Percentiles rank a stretch among this genome's conserved stretches.
Conservation (phyloP, 2,888 invertebrate genomes). For the Dolichomitus sp. region DNA sequence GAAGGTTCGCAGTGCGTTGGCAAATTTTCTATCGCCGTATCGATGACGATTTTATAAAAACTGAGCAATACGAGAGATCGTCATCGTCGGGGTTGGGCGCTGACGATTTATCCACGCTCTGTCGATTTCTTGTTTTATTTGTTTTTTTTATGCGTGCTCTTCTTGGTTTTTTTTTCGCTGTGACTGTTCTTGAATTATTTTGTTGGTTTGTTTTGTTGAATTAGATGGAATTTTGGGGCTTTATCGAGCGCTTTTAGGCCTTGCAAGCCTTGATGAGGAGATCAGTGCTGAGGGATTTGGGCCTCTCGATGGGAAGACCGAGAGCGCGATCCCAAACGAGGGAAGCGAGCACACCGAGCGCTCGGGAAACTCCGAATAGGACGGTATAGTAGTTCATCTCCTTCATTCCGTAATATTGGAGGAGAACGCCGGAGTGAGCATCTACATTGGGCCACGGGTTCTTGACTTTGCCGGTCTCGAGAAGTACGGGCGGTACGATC, state of each 20-base stretch:
- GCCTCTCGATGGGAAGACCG: slow-evolving; percentile 94
- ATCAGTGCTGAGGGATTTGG: slow-evolving; percentile 90
- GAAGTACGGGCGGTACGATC: slow-evolving; percentile 96
- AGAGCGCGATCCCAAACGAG: slow-evolving; percentile 95
- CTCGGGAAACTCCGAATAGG: slow-evolving; percentile 95
- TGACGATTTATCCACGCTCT: slow-evolving; percentile 9
- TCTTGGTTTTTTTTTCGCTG: slow-evolving; percentile 21
- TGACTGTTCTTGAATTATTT: slow-evolving; percentile 16
- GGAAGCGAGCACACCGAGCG: slow-evolving; percentile 93
- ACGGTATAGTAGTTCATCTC: slow-evolving; percentile 98
- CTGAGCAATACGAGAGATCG: slow-evolving; percentile 56
- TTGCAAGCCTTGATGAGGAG: slow-evolving; percentile 84
- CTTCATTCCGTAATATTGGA: slow-evolving; percentile 93
- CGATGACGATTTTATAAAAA: slow-evolving; percentile 47
- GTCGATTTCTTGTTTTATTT: neutral
- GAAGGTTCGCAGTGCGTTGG: slow-evolving; percentile 47
- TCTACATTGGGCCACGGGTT: slow-evolving; percentile 99
- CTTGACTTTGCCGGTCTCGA: slow-evolving; percentile 98
- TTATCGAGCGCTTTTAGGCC: slow-evolving; percentile 73
- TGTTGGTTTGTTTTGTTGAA: slow-evolving; percentile 34
- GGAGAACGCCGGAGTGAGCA: slow-evolving; percentile 95
- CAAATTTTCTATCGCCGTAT: slow-evolving; percentile 39
- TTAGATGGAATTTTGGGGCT: slow-evolving; percentile 35
- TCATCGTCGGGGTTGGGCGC: slow-evolving; percentile 39
- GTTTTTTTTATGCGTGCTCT: slow-evolving; percentile 11